These are phyloP conservation scores for Conus ventricosus DNA, from an alignment of 1,140 invertebrate genomes.

Conservation along the genomic window DNA sequence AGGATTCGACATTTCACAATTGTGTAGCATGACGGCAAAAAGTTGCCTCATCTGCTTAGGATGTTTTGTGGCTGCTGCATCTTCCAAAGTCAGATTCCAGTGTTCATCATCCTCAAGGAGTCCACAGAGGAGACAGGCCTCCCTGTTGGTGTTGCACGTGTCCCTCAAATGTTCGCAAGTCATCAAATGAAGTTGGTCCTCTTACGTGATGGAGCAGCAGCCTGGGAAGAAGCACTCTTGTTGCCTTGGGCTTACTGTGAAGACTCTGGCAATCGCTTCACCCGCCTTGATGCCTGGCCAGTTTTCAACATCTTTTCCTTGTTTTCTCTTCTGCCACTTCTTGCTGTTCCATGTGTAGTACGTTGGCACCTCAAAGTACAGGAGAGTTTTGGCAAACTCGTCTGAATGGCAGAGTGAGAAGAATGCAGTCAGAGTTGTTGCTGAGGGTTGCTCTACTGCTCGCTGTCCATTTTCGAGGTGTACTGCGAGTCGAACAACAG, in stretches of 20 bases:
- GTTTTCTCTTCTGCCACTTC: conserved; percentile 12
- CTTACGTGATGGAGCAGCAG: conserved; percentile 18
- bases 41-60: too few species aligned
- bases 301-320: background rate
- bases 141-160: too few species aligned
- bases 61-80: too few species aligned
- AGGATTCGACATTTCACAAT: too few species aligned
- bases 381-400: conserved; percentile 56
- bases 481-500: conserved; percentile 70
- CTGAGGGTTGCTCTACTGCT: conserved; percentile 58
- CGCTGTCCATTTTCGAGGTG: conserved; percentile 76
- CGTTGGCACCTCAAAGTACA: conserved; percentile 61
- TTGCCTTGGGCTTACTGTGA: conserved; percentile 20
- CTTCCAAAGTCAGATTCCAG: too few species aligned
- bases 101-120: too few species aligned
- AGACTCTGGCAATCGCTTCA: conserved; percentile 31
- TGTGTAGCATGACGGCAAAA: too few species aligned
- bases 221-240: conserved; percentile 35
- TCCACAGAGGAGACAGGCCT: too few species aligned
- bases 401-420: conserved; percentile 58
- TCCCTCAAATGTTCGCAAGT: background rate
- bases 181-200: conserved; percentile 27
- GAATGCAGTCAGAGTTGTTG: conserved; percentile 73
- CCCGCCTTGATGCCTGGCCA: background rate
- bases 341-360: conserved; percentile 67